Conservation (phyloP, 2,113 vertebrate genomes). For the Myocastor coypus region DNA sequence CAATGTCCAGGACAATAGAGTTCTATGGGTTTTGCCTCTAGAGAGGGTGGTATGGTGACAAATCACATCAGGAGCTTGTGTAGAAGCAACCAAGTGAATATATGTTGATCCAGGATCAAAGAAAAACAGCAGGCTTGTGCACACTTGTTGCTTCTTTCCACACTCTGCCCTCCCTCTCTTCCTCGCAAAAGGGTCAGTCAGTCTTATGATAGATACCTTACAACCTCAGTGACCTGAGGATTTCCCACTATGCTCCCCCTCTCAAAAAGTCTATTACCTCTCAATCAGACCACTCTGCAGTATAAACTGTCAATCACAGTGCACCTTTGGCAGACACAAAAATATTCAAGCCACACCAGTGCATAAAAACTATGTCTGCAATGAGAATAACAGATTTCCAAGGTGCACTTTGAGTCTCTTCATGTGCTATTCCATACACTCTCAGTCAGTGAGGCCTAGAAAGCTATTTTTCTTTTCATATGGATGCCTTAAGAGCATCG, state of each 20-base stretch:
- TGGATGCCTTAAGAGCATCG: constrained; percentile 55
- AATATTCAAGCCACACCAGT: neutral
- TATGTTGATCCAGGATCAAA: neutral
- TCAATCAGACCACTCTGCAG: neutral
- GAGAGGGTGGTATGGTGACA: neutral
- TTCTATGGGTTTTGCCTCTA: neutral
- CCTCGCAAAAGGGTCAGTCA: neutral
- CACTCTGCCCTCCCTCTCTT: neutral
- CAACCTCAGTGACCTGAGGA: neutral
- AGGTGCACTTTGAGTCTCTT: constrained; percentile 22
- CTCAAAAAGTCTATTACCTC: neutral
- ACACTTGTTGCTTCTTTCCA: no score
- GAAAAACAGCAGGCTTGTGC: neutral
- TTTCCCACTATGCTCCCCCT: no score
- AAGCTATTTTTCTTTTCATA: constrained; percentile 44
- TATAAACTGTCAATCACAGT: neutral
- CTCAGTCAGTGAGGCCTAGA: constrained; percentile 16
- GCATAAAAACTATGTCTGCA: neutral
- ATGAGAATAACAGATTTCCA: constrained; percentile 13
- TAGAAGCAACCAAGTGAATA: neutral
- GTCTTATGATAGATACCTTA: neutral
- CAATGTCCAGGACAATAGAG: neutral
- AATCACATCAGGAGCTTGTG: neutral
- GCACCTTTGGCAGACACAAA: neutral
- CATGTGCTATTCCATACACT: neutral